phyloP scores from a whole-genome alignment of 2,113 vertebrate species.

The Ictalurus furcatus region DNA sequence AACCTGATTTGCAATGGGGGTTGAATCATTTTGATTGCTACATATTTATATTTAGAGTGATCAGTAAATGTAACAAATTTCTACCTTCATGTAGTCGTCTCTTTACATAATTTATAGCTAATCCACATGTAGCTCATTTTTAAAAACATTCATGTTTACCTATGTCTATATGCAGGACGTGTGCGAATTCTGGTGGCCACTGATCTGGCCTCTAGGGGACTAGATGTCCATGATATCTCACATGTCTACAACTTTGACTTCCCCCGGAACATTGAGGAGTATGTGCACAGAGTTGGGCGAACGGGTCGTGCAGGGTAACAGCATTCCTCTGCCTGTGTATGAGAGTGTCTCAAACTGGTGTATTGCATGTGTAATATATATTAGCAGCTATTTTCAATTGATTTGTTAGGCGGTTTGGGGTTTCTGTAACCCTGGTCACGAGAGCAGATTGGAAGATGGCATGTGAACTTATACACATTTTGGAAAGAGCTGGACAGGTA shows the following conservation, averaged over 20 bases:
- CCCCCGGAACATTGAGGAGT: slow-evolving; percentile 95
- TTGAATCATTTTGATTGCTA: too few relatives aligned
- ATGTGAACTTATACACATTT: slow-evolving; percentile 84
- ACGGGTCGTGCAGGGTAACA: slow-evolving; percentile 94
- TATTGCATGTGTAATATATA: background rate
- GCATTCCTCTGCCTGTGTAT: background rate
- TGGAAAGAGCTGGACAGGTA: slow-evolving; percentile 88
- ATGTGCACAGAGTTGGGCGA: slow-evolving; percentile 91
- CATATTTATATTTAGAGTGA: background rate
- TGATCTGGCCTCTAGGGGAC: slow-evolving; percentile 90
- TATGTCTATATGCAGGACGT: slow-evolving; percentile 70
- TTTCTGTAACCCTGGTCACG: slow-evolving; percentile 85
- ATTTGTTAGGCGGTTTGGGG: slow-evolving; percentile 76
- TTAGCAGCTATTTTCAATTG: background rate
- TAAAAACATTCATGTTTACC: background rate
- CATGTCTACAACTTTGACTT: slow-evolving; percentile 96
- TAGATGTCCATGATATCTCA: slow-evolving; percentile 90
- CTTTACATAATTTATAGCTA: background rate
- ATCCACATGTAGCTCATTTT: background rate
- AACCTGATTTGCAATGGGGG: too few relatives aligned
- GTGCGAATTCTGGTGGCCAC: slow-evolving; percentile 93
- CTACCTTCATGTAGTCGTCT: background rate
- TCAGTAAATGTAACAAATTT: background rate
- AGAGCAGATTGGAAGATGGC: slow-evolving; percentile 87
- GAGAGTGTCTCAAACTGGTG: background rate